Evolutionary conservation across 2,113 vertebrate species (phyloP), one percentile per base, ranked within the genome.

Genomic region (Empidonax alnorum): DNA sequence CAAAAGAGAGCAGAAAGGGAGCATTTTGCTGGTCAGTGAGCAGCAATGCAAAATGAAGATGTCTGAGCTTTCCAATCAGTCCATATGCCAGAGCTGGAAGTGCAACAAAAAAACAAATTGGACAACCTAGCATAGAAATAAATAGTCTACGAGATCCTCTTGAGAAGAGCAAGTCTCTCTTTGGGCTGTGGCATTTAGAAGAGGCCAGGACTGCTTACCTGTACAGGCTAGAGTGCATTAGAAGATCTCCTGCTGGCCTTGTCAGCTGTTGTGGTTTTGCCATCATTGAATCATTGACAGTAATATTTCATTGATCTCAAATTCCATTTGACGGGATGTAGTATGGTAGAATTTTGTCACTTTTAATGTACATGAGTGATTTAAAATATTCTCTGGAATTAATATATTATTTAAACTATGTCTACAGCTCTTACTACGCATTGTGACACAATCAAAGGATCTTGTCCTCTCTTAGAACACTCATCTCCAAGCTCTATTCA

Each of bases 111-210:
- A 93, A 73, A 14, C 78, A 62, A 35, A 91, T 58, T 73, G 73
- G 67, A 81, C 75, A 94, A 50, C 82, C 93, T 96, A 71, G 63
- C 56, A 69, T 97, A 95, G 91, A 97, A 98, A 97, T 49, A 97
- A 73, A 78, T 89, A 65, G 49, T 79, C 42, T 92, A 44, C 56
- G 83, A 88, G 77, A 96, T 75, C 28, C 27, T 81, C 21, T 9
- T 37, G 58, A 67, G 58, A 49, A 61, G 22, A 58, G 11, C 19
- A 95, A 21, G 72, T 58, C 41, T n/a, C 47, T 84, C 69, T 62
- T 37, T 28, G 14, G 58, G 21, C 17, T 52, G 63, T 6, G 9
- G 55, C 37, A 73, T 94, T 74, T 63, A 49, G 61, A 75, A 96
- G 89, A 97, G 94, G 96, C 95, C 93, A 87, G 68, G 17, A 49